Base-by-base conservation (phyloP, 2,888 invertebrate genomes). In the Drosophila setosimentum region DNA sequence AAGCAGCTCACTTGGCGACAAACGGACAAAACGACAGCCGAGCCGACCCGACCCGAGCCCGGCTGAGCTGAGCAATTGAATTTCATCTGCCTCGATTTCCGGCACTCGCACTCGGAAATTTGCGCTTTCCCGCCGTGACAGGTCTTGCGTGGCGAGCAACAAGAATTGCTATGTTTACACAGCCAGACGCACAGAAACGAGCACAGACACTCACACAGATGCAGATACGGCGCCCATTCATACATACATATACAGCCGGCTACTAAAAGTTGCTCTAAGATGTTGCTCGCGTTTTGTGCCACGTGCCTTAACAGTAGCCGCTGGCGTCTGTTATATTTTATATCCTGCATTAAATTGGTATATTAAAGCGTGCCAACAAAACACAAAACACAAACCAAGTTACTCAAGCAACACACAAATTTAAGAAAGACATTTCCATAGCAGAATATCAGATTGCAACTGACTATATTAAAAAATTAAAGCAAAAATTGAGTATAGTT, bases 31-130 rank as follows among this genome's bases (percentile, higher is more conserved):
- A 30, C 45, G 16, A 21, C 18, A 49, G 24, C 29, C 13, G 16
- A 53, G 3, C 6, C 18, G 11, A 33, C 24, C 1, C 35, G 60
- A 59, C 73, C 75, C 21, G 40, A 21, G 21, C 8, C 18, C 18
- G 13, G n/a, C 27, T 6, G 27, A 49, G 68, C 53, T 61, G 62
- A 63, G 86, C 87, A 87, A 88, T 74, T 87, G 90, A 87, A 90
- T 83, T 87, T 84, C 75, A 87, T 90, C 87, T 89, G 83, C 66
- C 89, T 87, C 82, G 75, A 86, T 90, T 90, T 90, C 87, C 90
- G 81, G 71, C 73, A 71, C 65, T 65, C 66, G 62, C 68, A 71
- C 70, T 68, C 73, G 86, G 73, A 87, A 89, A 75, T 80, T 85
- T 89, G 66, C 50, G 77, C 74, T 75, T 81, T 74, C 80, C 73